Evolutionary conservation across 37 sponge, comb jelly and placozoan genomes (phyloP).

Genomic region (Hormiphora californensis): DNA sequence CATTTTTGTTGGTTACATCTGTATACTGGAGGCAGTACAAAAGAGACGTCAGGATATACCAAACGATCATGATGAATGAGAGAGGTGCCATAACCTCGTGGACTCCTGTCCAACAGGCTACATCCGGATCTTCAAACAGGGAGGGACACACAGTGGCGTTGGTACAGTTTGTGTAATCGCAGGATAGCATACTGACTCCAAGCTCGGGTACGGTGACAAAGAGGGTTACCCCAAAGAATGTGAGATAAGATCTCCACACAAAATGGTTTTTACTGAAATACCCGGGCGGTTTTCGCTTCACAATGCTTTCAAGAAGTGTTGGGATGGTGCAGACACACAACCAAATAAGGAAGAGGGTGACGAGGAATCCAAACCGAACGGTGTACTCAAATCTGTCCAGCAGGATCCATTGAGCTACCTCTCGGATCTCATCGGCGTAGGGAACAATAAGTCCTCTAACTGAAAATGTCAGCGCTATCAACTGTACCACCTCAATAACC

Average conservation of each 20-base stretch:
- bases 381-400: not conserved
- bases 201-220: conserved; percentile 20
- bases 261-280: conserved; percentile 29
- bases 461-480: conserved; percentile 1
- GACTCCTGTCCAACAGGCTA: not conserved
- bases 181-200: conserved; percentile 3
- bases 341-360: not conserved
- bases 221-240: conserved; percentile 26
- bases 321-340: conserved; percentile 9
- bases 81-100: not conserved
- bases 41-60: conserved; percentile 41
- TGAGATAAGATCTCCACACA: conserved; percentile 15
- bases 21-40: conserved; percentile 45
- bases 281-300: not conserved
- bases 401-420: conserved; percentile 16
- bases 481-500: conserved; percentile 4
- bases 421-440: conserved; percentile 12
- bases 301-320: not conserved
- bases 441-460: not conserved
- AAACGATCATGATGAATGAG: conserved; percentile 31
- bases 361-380: not conserved
- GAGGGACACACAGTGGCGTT: conserved; percentile 12
- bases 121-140: conserved; percentile 42
- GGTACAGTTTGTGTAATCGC: conserved; percentile 16
- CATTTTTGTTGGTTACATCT: conserved; percentile 22